Evolutionary conservation across 1,140 invertebrate genomes (phyloP), one percentile per base, ranked within the genome.

Genomic region (Caerostris darwini): DNA sequence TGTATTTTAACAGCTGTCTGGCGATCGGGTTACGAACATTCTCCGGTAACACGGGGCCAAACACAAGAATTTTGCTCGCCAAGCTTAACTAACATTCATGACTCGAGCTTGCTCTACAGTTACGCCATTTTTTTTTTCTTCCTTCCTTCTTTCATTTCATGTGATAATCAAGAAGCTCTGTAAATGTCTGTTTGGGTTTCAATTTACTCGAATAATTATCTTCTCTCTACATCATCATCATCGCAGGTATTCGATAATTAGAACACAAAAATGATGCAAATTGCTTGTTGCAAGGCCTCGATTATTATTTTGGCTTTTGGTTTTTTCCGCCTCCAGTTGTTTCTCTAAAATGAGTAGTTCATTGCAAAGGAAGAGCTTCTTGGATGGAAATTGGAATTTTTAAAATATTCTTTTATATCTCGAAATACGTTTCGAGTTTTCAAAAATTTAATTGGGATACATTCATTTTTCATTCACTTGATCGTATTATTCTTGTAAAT

Each of bases 221-320:
- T 93, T 87, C 87, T 34, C 34, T 34, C 34, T 2, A 34, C 34
- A 34, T 87, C 92, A 61, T 50, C 71, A 77, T 93, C 83, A 57
- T 93, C 92, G 92, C 92, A 93, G 54, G 92, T 93, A 93, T 93
- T 93, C 71, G 59, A 93, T 93, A 93, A 93, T 87, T 93, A 58
- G 81, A 85, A 67, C 71, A 34, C 34, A 77, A 93, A 91, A 77
- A 85, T 71, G 54, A 64, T 34, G 61, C 56, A 87, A 93, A 93
- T 93, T 93, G 82, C 92, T 87, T n/a, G n/a, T n/a, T n/a, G n/a
- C n/a, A n/a, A n/a, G n/a, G n/a, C n/a, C 69, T 17, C 53, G 59
- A 86, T 86, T 92, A 77, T 71, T 71, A 77, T 77, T 58, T 19
- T 12, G 61, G 14, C 53, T 91, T 81, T 90, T 82, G 61, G 59